phyloP scores from a whole-genome alignment of 2,888 invertebrate genomes.

The Amblyteles armatorius region DNA sequence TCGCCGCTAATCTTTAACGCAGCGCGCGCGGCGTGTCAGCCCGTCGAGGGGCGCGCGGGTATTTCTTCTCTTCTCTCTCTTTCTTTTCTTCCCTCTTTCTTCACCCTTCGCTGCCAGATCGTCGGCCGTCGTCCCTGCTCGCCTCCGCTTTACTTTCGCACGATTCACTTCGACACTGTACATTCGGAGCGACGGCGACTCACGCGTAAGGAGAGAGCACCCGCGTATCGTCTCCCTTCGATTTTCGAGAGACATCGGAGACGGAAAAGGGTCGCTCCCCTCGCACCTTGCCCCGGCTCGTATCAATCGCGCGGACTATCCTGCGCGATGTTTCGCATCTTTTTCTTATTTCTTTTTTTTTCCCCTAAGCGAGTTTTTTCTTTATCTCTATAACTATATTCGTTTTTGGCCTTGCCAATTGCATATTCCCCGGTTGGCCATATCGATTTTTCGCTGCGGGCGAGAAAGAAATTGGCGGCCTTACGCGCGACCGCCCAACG shows the following conservation, averaged over 20 bases:
- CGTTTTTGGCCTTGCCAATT: constrained; percentile 13
- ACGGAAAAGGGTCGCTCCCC: constrained; percentile 16
- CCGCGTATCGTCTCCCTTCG: constrained; percentile 31
- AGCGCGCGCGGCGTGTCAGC: constrained; percentile 66
- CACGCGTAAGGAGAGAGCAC: neutral
- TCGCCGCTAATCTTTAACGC: constrained; percentile 67
- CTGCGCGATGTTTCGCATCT: neutral
- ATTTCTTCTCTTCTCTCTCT: constrained; percentile 32
- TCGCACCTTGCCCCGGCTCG: neutral
- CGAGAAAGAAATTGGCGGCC: constrained; percentile 62
- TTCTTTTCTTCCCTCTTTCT: neutral
- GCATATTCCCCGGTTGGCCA: neutral
- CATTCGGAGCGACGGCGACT: neutral
- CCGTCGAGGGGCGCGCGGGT: constrained; percentile 52
- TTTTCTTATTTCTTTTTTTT: neutral
- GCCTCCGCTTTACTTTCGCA: neutral
- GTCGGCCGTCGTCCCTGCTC: neutral
- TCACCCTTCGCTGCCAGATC: neutral
- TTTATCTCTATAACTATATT: neutral
- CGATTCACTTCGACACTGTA: neutral
- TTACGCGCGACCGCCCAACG: constrained; percentile 63
- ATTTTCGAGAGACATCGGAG: constrained; percentile 30
- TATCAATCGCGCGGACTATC: constrained; percentile 30
- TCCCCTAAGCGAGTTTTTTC: neutral
- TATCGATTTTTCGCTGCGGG: constrained; percentile 58